These are phyloP conservation scores for Presbytis comata DNA, from an alignment of 2,797 vertebrate species.

Conservation along the genomic window DNA sequence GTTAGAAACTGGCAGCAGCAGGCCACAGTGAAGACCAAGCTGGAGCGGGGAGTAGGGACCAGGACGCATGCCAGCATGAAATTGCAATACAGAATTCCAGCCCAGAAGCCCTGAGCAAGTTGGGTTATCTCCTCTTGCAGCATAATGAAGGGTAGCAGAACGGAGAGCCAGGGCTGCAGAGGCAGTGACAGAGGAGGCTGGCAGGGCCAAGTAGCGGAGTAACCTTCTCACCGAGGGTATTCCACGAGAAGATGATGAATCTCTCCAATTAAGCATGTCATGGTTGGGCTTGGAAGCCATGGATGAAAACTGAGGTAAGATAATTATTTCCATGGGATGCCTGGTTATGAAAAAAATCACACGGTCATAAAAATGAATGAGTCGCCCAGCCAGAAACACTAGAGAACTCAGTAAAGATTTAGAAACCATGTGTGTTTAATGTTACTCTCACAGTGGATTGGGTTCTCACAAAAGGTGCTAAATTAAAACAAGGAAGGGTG, in stretches of 20 bases:
- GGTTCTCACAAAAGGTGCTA: neutral
- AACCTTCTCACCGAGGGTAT: neutral
- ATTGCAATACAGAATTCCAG: rapidly evolving
- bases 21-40: neutral
- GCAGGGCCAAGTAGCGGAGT: neutral
- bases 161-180: neutral
- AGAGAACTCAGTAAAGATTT: neutral
- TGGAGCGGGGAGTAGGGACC: neutral
- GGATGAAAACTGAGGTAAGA: slow-evolving; percentile 5
- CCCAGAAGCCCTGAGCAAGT: rapidly evolving
- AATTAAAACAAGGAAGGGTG: neutral
- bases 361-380: neutral
- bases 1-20: neutral
- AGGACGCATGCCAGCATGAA: rapidly evolving
- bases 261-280: neutral
- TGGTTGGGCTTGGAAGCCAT: neutral
- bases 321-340: slow-evolving; percentile 3
- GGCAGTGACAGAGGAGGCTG: neutral
- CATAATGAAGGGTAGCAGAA: neutral
- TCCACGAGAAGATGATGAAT: neutral
- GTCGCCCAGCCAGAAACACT: neutral
- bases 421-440: neutral
- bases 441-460: neutral
- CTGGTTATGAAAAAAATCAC: neutral
- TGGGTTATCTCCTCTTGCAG: rapidly evolving